These are phyloP conservation scores for Lithophane semibrunnea DNA, from an alignment of 2,888 invertebrate genomes.

Conservation along the genomic window DNA sequence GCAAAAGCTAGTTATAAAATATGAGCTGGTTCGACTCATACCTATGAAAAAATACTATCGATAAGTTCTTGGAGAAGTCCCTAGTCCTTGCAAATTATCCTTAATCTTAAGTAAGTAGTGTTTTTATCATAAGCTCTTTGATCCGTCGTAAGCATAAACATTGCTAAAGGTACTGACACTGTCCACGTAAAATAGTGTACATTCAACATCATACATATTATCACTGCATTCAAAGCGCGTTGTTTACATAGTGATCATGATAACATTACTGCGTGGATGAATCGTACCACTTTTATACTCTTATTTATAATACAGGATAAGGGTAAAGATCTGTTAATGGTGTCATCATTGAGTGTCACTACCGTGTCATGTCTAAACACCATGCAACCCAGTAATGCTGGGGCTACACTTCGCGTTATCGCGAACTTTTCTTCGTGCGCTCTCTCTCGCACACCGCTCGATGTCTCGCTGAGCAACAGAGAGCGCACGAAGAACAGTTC, in stretches of 20 bases:
- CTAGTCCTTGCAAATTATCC: no score
- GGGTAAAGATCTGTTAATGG: slow-evolving; percentile 42
- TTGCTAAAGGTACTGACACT: slow-evolving; percentile 3
- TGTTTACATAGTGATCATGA: slow-evolving; percentile 56
- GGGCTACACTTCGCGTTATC: no score
- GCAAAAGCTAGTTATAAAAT: no score
- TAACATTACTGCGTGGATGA: slow-evolving; percentile 31
- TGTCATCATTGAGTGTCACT: slow-evolving; percentile 21
- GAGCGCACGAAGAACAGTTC: no score
- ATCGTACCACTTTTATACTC: slow-evolving; percentile 41
- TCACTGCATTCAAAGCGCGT: slow-evolving; percentile 29
- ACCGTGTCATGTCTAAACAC: slow-evolving; percentile 20
- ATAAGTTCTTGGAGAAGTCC: no score
- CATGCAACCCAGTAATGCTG: neutral
- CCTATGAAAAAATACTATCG: no score
- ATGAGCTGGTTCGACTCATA: no score
- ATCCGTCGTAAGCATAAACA: slow-evolving; percentile 2
- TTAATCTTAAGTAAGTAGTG: no score
- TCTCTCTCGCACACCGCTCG: no score
- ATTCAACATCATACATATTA: slow-evolving; percentile 37
- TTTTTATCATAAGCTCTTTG: neutral
- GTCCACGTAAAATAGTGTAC: slow-evolving; percentile 17
- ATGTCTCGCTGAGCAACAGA: no score
- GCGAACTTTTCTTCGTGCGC: no score
- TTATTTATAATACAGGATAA: slow-evolving; percentile 40